Conservation (phyloP, 2,797 vertebrate genomes). For the Brachyalestes nurse region DNA sequence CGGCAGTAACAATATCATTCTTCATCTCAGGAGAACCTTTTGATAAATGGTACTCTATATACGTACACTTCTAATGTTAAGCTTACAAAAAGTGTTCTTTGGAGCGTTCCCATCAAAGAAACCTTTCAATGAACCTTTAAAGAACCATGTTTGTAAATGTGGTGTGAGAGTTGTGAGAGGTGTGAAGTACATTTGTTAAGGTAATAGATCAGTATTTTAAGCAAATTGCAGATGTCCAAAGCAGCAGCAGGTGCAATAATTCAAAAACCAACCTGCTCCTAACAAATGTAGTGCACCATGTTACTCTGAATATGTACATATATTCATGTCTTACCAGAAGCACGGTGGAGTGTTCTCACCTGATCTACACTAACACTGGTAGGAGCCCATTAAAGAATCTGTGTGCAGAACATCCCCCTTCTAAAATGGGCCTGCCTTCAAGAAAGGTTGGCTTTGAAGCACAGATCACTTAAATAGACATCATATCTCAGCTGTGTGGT, state of each 20-base stretch:
- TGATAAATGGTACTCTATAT: too few species aligned
- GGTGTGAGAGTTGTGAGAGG: too few species aligned
- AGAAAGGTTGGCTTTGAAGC: neutral
- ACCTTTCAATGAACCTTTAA: neutral
- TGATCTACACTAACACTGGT: neutral
- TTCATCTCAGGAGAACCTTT: too few species aligned
- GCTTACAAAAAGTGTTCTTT: too few species aligned
- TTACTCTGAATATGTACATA: neutral
- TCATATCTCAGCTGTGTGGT: conserved; percentile 8
- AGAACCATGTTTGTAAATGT: neutral
- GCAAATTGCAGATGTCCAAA: neutral
- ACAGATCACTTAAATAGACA: conserved; percentile 15
- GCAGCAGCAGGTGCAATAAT: neutral
- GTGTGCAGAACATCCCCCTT: conserved; percentile 19
- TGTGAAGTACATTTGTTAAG: too few species aligned
- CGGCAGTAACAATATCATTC: neutral
- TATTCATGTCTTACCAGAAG: neutral
- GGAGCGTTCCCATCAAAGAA: too few species aligned
- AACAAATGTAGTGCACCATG: neutral
- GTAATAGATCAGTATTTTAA: neutral
- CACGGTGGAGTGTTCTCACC: neutral
- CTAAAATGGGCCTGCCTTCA: conserved; percentile 18
- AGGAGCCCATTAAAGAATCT: conserved; percentile 16
- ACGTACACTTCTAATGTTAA: too few species aligned
- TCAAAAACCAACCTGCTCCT: neutral